These are phyloP conservation scores for Urechis unicinctus DNA, from an alignment of 2,888 invertebrate genomes.

Conservation along the genomic window DNA sequence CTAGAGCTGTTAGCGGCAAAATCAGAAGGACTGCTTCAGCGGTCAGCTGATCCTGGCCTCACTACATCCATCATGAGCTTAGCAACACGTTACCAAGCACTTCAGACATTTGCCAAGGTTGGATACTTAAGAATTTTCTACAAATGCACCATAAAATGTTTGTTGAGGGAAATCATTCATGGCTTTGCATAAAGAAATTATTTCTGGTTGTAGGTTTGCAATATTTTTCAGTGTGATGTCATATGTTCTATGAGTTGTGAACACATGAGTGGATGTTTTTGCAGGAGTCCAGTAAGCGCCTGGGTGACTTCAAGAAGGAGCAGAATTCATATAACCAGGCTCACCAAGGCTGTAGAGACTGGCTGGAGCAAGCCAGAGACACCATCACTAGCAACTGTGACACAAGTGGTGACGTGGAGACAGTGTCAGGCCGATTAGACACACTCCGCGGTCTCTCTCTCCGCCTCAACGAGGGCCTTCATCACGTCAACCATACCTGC, in stretches of 20 bases:
- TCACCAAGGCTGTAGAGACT: constrained; percentile 79
- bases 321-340: constrained; percentile 84
- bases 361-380: constrained; percentile 76
- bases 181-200: too few species aligned
- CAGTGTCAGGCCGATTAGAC: too few species aligned
- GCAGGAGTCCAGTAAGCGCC: constrained; percentile 67
- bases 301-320: constrained; percentile 65
- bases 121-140: constrained; percentile 6
- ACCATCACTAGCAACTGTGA: constrained; percentile 62
- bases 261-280: too few species aligned
- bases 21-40: constrained; percentile 82
- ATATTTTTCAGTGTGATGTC: too few species aligned
- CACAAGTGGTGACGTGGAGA: not conserved
- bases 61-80: constrained; percentile 89
- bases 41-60: constrained; percentile 85
- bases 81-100: constrained; percentile 86
- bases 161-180: too few species aligned
- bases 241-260: too few species aligned
- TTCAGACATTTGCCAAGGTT: constrained; percentile 82
- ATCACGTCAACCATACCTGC: constrained; percentile 64
- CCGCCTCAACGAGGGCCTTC: constrained; percentile 61
- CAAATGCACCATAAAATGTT: too few species aligned
- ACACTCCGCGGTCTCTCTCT: too few species aligned
- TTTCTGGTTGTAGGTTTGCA: too few species aligned
- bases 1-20: constrained; percentile 85